These are phyloP conservation scores for Bagarius yarrelli DNA, from an alignment of 2,113 vertebrate species.

Conservation along the genomic window DNA sequence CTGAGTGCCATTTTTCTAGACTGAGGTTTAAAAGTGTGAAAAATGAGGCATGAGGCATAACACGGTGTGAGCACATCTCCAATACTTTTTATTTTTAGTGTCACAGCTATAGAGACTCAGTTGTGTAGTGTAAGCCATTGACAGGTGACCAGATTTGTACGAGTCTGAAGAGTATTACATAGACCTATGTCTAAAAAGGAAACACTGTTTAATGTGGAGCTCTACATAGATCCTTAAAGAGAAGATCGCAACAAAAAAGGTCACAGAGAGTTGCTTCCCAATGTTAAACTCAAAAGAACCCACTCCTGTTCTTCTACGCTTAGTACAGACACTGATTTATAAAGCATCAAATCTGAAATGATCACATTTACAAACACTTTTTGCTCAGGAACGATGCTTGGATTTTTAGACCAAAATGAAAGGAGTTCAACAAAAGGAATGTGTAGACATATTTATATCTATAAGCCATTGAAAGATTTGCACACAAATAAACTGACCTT, in stretches of 20 bases:
- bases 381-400: not conserved
- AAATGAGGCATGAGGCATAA: not conserved
- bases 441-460: not conserved
- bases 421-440: not conserved
- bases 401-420: slow-evolving; percentile 10
- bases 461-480: slow-evolving; percentile 31
- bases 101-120: not conserved
- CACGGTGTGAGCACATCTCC: not conserved
- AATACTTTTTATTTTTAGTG: not conserved
- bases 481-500: slow-evolving; percentile 52
- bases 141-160: not conserved
- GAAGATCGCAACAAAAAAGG: too few species aligned
- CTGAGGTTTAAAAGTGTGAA: not conserved
- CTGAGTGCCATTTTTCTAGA: not conserved
- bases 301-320: not conserved
- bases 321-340: not conserved
- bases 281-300: not conserved
- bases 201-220: not conserved
- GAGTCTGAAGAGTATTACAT: not conserved
- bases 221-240: not conserved
- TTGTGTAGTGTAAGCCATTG: not conserved
- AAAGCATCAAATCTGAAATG: not conserved
- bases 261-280: not conserved
- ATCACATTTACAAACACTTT: not conserved
- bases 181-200: not conserved